Conservation (phyloP, 1,140 invertebrate species). For the Drosophila santomea region DNA sequence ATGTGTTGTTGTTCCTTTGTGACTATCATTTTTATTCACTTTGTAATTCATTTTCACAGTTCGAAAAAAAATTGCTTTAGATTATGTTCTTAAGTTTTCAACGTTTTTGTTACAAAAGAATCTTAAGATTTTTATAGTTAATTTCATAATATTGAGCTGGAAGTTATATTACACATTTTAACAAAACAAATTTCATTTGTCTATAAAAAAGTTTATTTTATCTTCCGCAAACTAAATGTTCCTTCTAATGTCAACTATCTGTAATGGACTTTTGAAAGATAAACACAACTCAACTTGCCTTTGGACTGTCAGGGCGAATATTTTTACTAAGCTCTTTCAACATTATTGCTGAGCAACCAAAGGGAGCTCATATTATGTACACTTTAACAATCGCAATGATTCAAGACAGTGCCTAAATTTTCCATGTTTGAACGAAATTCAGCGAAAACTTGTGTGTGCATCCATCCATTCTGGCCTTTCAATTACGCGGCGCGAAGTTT, state of each 20-base stretch:
- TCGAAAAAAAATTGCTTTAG: background rate
- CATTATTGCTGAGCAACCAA: background rate
- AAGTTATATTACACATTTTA: no score
- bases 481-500: constrained; percentile 59
- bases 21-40: constrained; percentile 2
- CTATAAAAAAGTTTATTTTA: background rate
- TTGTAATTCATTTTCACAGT: constrained; percentile 35
- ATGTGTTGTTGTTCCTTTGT: background rate
- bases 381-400: constrained; percentile 27
- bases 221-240: background rate
- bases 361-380: background rate
- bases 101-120: no score
- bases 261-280: background rate
- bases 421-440: constrained; percentile 4
- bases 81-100: background rate
- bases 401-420: constrained; percentile 8
- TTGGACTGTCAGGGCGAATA: background rate
- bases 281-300: background rate
- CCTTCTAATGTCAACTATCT: background rate
- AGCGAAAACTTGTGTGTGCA: constrained; percentile 24
- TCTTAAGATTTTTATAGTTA: no score
- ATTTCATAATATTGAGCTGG: no score
- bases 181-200: background rate
- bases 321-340: background rate
- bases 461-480: constrained; percentile 41